A percentile compares a stretch with the other conserved stretches of the same genome.
Evolutionary conservation across 2,797 vertebrate genomes (phyloP).

Genomic region (Lindbergichthys nudifrons): DNA sequence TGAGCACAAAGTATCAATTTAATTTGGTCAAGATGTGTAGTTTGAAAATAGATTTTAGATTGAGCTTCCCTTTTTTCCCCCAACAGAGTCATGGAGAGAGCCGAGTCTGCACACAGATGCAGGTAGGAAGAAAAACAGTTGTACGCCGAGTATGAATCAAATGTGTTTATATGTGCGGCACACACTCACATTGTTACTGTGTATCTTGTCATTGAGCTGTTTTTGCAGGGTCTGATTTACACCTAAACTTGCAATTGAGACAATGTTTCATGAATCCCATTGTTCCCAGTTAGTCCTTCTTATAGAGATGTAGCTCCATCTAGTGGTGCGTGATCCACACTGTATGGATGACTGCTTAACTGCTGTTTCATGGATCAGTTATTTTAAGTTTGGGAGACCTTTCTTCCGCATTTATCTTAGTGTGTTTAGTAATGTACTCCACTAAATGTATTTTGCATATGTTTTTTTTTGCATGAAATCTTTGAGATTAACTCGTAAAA

Average conservation of each 20-base stretch:
- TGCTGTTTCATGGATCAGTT: background rate
- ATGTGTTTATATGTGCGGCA: background rate
- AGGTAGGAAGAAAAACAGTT: slow-evolving; percentile 30
- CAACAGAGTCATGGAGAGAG: background rate
- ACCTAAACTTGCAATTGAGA: background rate
- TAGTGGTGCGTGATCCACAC: background rate
- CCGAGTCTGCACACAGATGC: slow-evolving; percentile 21
- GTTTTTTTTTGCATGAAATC: background rate
- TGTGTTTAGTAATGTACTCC: background rate
- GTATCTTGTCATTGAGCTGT: background rate
- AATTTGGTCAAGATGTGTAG: background rate
- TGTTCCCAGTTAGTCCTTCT: background rate
- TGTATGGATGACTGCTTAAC: background rate
- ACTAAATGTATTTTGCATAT: background rate
- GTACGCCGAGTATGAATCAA: background rate
- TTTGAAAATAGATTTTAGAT: background rate
- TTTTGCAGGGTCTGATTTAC: background rate
- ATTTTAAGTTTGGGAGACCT: background rate
- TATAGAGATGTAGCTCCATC: slow-evolving; percentile 18
- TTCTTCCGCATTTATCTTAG: background rate
- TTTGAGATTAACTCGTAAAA: background rate
- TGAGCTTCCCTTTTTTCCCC: background rate
- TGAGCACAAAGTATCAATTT: no score
- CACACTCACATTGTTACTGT: background rate
- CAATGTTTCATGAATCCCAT: background rate